A percentile compares a stretch with the other conserved stretches of the same genome.
phyloP scores from a whole-genome alignment of 1,140 invertebrate species.

The Drosophila kurseongensis region DNA sequence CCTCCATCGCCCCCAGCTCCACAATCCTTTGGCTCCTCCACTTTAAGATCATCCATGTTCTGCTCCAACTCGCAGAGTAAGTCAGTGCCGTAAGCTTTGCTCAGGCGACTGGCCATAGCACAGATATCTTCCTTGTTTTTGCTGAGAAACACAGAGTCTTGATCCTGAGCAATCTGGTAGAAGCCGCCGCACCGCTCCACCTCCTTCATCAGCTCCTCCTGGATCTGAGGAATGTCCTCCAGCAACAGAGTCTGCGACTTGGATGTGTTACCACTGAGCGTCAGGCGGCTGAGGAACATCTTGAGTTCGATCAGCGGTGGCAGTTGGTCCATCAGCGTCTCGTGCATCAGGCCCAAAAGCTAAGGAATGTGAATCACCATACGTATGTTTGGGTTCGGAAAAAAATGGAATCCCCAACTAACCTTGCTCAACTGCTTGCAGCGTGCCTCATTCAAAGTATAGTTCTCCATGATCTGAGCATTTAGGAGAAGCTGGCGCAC shows the following conservation, averaged over 20 bases:
- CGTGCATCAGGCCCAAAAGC: conserved; percentile 86
- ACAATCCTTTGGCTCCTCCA: conserved; percentile 24
- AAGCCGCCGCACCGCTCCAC: conserved; percentile 86
- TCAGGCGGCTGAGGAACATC: conserved; percentile 87
- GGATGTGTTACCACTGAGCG: conserved; percentile 38
- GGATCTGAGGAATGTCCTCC: conserved; percentile 86
- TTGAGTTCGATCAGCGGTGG: conserved; percentile 90
- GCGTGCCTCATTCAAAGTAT: conserved; percentile 89
- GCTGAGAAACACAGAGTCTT: conserved; percentile 85
- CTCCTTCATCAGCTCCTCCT: conserved; percentile 80
- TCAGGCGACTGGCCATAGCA: conserved; percentile 85
- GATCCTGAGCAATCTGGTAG: conserved; percentile 86
- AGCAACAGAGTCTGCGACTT: conserved; percentile 85
- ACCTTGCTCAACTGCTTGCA: conserved; percentile 86
- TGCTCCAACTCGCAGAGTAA: conserved; percentile 85
- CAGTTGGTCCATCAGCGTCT: conserved; percentile 90
- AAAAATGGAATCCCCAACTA: background rate
- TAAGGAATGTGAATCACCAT: background rate
- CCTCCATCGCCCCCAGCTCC: conserved; percentile 10
- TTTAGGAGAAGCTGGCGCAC: conserved; percentile 89
- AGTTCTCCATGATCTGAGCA: conserved; percentile 87
- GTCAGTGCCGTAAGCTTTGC: conserved; percentile 85
- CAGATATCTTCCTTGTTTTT: conserved; percentile 85
- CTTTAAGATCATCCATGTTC: conserved; percentile 35
- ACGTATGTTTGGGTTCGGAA: too few relatives aligned